Evolutionary conservation across 2,888 invertebrate genomes (phyloP), one percentile per base, ranked within the genome.

Genomic region (Tetramorium bicarinatum): DNA sequence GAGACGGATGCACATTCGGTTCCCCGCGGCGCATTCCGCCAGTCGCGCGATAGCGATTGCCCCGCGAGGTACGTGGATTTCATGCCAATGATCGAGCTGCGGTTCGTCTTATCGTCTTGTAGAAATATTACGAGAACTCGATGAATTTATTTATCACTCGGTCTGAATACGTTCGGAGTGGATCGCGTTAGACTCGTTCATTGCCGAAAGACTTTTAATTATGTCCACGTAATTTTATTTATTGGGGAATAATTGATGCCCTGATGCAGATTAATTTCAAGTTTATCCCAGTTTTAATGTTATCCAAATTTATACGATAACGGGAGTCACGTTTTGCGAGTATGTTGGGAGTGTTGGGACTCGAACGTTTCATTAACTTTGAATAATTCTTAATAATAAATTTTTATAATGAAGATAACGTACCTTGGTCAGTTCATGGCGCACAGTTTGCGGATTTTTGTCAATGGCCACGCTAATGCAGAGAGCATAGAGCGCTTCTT

Each of bases 381-480:
- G 21, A 13, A 18, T 49, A 49, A 41, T 72, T 9, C 15, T 54
- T 29, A 0, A 34, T 13, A 25, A 25, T 15, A 18, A 4, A 21
- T 44, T 79, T 56, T 62, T 3, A 25, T 13, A 13, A 38, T 15
- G 13, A 47, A 21, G 8, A 15, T 9, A 66, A 29, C 95, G 93
- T 92, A 96, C 96, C 95, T 95, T 95, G 25, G 95, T 94, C 64
- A 96, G 93, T 87, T 95, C 95, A 75, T 95, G 94, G 79, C 95
- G 95, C 87, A 96, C 96, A 86, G 96, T 92, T 71, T 96, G 95
- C 0, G 94, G 91, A 44, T 95, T 95, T 79, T 95, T 95, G 90
- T 96, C 96, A 71, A 96, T 95, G n/a, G 96, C 95, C 67, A 96
- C 95, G 90, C 96, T 96, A 82, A 96, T 95, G 74, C 96, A 95